These are phyloP conservation scores for Conus canariensis DNA, from an alignment of 2,888 invertebrate species.

Conservation along the genomic window DNA sequence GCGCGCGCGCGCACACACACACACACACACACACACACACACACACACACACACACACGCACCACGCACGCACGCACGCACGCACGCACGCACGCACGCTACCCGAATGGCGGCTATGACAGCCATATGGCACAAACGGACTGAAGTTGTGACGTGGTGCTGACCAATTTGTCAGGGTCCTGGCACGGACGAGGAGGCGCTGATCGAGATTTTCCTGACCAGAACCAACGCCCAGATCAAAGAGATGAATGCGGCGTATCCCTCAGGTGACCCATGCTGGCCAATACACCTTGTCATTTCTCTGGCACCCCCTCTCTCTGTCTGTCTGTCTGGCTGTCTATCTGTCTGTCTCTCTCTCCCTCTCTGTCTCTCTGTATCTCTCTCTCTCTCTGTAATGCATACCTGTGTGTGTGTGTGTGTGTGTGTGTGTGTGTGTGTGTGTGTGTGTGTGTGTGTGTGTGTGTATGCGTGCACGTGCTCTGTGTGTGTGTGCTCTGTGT, in stretches of 20 bases:
- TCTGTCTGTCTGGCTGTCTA: not conserved
- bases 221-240: constrained; percentile 74
- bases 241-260: constrained; percentile 66
- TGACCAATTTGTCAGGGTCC: constrained; percentile 63
- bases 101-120: too few species aligned
- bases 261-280: constrained; percentile 55
- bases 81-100: too few species aligned
- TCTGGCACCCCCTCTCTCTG: not conserved
- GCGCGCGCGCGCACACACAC: too few species aligned
- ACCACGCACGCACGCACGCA: too few species aligned
- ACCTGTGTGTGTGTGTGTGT: too few species aligned
- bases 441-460: not conserved
- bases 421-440: not conserved
- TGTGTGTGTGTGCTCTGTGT: not conserved
- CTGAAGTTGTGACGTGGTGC: too few species aligned
- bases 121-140: too few species aligned
- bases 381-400: too few species aligned
- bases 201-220: constrained; percentile 77
- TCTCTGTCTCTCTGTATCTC: too few species aligned
- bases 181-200: constrained; percentile 75
- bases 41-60: too few species aligned
- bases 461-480: not conserved
- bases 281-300: too few species aligned
- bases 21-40: too few species aligned
- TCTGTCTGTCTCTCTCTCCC: not conserved